Evolutionary conservation across 2,888 invertebrate species (phyloP), one percentile per base, ranked within the genome.

Genomic region (Hymenopus coronatus): DNA sequence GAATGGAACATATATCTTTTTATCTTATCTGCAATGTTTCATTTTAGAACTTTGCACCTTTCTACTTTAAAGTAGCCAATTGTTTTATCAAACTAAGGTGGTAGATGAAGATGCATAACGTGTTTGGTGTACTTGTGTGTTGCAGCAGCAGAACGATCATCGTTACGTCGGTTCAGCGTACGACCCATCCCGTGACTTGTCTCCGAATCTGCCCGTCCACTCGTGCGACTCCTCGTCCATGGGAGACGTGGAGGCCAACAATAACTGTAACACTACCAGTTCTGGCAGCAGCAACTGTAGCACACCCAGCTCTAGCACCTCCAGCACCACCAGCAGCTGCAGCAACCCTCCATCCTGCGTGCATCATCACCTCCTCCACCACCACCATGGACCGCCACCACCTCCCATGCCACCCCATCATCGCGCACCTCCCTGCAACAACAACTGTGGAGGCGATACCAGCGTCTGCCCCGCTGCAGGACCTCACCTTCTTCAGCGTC

Each of bases 131-230:
- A 1, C 0, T 15, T 70, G 3, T 30, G 20, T 82, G 85, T 85
- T 85, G 95, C 96, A 96, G 96, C 96, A 96, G 95, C 95, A 96
- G 91, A 92, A 92, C 95, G 95, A 96, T 94, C 94, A 94, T 93
- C 94, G 94, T 92, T 93, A 94, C 92, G 93, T 95, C 83, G 90
- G 90, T 30, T 89, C 90, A 15, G 95, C 95, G 92, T 96, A 96
- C 94, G 96, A 96, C 93, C 96, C 96, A 92, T 95, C 96, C 91
- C 95, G 96, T 92, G 96, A 96, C 92, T 94, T 96, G 91, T 96
- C 96, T 92, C 96, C 96, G 91, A 96, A 96, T 92, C 95, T 96
- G 91, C 96, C 96, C 89, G 95, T 96, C 94, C 91, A 95, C 95
- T 90, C 95, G 95, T 90, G 94, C 94, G 90, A 95, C 95, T 89